Conservation (phyloP, 1,140 invertebrate species). For the Macrostomum lignano region DNA sequence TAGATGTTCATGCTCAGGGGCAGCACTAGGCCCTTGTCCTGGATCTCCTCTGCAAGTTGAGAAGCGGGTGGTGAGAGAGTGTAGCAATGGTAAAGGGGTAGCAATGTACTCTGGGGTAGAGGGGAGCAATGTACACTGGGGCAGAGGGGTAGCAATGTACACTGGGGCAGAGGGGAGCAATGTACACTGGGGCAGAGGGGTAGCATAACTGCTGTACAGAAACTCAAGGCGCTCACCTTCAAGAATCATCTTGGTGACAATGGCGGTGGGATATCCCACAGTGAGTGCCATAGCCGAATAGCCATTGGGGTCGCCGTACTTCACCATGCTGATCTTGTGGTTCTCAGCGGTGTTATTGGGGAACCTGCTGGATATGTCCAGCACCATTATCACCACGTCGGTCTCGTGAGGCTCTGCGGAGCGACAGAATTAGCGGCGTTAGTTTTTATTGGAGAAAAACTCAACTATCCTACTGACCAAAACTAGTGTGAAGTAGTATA, state of each 20-base stretch:
- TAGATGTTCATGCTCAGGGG: slow-evolving; percentile 69
- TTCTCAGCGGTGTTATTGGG: slow-evolving; percentile 50
- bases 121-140: too few relatives aligned
- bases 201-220: background rate
- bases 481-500: too few relatives aligned
- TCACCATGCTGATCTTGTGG: slow-evolving; percentile 62
- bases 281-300: slow-evolving; percentile 90
- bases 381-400: slow-evolving; percentile 68
- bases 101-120: too few relatives aligned
- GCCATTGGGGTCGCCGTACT: slow-evolving; percentile 51
- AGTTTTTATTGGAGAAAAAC: background rate
- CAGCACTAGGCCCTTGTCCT: slow-evolving; percentile 58
- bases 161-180: too few relatives aligned
- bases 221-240: slow-evolving; percentile 37
- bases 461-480: background rate
- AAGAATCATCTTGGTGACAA: slow-evolving; percentile 81
- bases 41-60: slow-evolving; percentile 72
- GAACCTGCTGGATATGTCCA: slow-evolving; percentile 69
- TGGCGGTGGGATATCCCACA: slow-evolving; percentile 76
- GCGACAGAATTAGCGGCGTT: slow-evolving; percentile 9
- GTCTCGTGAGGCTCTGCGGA: slow-evolving; percentile 45
- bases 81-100: too few relatives aligned
- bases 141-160: too few relatives aligned
- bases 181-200: too few relatives aligned
- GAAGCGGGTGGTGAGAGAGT: too few relatives aligned